Percentiles rank a stretch among this genome's conserved stretches.
These are phyloP conservation scores for Gobiocypris rarus DNA, from an alignment of 2,113 vertebrate genomes.

Conservation along the genomic window DNA sequence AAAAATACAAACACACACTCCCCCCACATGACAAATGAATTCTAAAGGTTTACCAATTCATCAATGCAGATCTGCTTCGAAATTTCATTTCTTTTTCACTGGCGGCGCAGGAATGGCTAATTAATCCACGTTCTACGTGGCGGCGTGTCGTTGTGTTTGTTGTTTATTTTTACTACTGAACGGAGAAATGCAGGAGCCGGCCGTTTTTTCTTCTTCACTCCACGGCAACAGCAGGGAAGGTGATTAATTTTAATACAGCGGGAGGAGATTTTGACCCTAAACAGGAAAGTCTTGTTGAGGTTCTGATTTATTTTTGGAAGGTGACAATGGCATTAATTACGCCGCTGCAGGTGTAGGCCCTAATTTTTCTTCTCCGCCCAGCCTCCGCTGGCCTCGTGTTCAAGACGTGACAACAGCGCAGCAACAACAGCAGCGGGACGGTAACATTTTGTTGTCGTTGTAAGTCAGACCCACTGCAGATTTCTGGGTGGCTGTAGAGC, in stretches of 20 bases:
- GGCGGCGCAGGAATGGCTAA: conserved; percentile 65
- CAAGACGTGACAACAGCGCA: conserved; percentile 48
- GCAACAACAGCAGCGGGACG: background rate
- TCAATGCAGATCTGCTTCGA: conserved; percentile 67
- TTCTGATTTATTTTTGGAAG: conserved; percentile 81
- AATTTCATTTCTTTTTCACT: conserved; percentile 35
- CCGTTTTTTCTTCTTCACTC: conserved; percentile 56
- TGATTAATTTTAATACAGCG: conserved; percentile 77
- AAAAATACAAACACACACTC: conserved; percentile 61
- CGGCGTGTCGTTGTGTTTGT: conserved; percentile 65
- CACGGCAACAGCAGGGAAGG: conserved; percentile 29
- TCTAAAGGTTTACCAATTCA: conserved; percentile 79
- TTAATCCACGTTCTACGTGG: conserved; percentile 72
- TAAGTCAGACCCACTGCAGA: background rate
- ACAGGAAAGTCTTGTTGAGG: conserved; percentile 82
- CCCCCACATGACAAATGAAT: conserved; percentile 79
- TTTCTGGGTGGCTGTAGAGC: conserved; percentile 43
- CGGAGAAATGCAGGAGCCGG: conserved; percentile 54
- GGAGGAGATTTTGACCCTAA: conserved; percentile 80
- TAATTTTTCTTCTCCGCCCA: conserved; percentile 74
- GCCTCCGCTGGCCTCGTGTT: conserved; percentile 15
- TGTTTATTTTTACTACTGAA: conserved; percentile 67
- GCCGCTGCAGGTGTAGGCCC: conserved; percentile 77
- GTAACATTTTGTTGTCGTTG: background rate
- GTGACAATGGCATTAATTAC: conserved; percentile 79